Evolutionary conservation across 2,113 vertebrate species (phyloP).

Genomic region (Herpailurus yagouaroundi): DNA sequence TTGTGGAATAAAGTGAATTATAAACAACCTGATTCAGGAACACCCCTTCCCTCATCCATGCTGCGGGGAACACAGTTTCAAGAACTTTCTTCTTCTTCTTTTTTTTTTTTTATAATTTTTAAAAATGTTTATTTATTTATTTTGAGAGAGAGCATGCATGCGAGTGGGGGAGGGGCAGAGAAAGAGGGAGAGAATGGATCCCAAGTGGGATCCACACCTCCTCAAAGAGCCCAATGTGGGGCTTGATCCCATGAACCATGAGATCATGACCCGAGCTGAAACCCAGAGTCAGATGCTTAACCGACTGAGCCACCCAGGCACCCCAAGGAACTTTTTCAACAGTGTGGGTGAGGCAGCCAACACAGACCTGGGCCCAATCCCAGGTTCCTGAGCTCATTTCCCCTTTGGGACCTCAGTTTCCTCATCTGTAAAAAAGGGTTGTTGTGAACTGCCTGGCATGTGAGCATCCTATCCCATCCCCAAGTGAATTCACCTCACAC

Average conservation of each 20-base stretch:
- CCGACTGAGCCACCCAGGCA: too few species aligned
- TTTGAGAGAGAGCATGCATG: too few species aligned
- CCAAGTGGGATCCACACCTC: too few species aligned
- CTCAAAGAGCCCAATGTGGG: too few species aligned
- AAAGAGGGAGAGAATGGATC: too few species aligned
- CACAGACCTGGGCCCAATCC: background rate
- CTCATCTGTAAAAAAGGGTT: background rate
- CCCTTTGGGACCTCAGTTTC: background rate
- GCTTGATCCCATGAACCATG: too few species aligned
- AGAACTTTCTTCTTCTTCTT: too few species aligned
- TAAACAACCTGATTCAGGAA: background rate
- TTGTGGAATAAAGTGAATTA: slow-evolving; percentile 6
- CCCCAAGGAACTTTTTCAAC: background rate
- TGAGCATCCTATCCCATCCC: background rate
- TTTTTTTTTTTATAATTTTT: too few species aligned
- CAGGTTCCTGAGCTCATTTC: background rate
- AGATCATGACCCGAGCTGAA: too few species aligned
- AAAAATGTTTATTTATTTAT: too few species aligned
- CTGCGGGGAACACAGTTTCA: background rate
- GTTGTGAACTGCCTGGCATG: background rate
- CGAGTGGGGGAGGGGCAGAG: too few species aligned
- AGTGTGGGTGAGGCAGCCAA: background rate
- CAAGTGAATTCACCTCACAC: background rate
- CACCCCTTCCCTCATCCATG: background rate
- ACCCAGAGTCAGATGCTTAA: too few species aligned